Evolutionary conservation across 2,797 vertebrate genomes (phyloP).

Genomic region (Peromyscus attwateri): DNA sequence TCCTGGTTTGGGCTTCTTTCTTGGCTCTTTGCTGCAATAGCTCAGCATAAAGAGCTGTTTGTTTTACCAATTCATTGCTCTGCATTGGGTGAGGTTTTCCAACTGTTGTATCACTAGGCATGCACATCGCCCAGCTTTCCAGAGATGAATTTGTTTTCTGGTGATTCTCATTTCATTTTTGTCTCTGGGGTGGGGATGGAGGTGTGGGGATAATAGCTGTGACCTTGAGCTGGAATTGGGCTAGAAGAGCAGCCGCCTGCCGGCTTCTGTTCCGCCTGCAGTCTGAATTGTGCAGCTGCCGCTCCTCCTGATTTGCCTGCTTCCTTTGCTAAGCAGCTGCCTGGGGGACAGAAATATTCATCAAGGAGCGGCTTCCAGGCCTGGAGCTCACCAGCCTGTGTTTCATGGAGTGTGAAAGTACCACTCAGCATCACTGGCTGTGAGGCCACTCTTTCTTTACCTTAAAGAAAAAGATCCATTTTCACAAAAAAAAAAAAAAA

Average conservation of each 20-base stretch:
- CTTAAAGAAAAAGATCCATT: not conserved
- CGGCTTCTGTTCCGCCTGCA: slow-evolving; percentile 68
- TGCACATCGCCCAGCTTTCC: slow-evolving; percentile 63
- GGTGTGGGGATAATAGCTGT: not conserved
- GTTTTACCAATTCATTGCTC: slow-evolving; percentile 53
- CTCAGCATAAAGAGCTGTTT: slow-evolving; percentile 62
- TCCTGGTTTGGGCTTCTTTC: slow-evolving; percentile 61
- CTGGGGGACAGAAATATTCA: not conserved
- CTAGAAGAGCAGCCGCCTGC: not conserved
- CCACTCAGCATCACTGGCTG: not conserved
- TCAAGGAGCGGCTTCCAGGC: slow-evolving; percentile 41
- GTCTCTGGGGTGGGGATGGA: not conserved
- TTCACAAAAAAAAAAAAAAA: too few relatives aligned
- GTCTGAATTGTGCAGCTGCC: slow-evolving; percentile 35
- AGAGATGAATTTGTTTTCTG: slow-evolving; percentile 68
- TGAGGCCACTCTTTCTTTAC: not conserved
- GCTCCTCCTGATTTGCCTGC: slow-evolving; percentile 25
- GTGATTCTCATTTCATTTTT: slow-evolving; percentile 72
- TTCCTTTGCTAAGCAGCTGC: slow-evolving; percentile 43
- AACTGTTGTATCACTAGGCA: slow-evolving; percentile 30
- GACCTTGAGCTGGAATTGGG: slow-evolving; percentile 71
- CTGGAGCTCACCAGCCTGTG: not conserved
- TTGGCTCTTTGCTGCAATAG: slow-evolving; percentile 56
- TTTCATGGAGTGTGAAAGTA: not conserved
- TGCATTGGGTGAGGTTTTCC: slow-evolving; percentile 70